These are phyloP conservation scores for Heliangelus exortis DNA, from an alignment of 2,797 vertebrate genomes.

Conservation along the genomic window DNA sequence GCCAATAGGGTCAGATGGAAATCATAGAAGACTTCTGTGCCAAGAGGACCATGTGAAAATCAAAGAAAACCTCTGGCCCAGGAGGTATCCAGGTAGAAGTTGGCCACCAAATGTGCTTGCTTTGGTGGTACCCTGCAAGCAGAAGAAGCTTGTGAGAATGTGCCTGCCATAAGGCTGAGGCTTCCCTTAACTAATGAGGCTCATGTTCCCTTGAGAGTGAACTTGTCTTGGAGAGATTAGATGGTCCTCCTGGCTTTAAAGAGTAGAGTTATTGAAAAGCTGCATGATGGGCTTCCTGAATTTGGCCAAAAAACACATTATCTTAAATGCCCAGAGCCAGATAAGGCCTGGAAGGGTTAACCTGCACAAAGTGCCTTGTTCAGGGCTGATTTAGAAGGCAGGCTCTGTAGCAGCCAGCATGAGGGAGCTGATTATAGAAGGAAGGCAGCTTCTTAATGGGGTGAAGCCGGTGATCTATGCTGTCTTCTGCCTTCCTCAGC, in stretches of 20 bases:
- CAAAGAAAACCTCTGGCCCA: neutral
- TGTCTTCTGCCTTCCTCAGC: neutral
- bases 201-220: neutral
- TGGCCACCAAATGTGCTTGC: neutral
- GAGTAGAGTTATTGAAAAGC: neutral
- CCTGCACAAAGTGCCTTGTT: neutral
- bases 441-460: neutral
- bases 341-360: neutral
- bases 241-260: neutral
- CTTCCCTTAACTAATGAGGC: neutral
- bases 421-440: neutral
- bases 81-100: neutral
- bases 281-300: neutral
- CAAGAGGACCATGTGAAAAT: neutral
- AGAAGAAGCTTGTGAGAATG: neutral
- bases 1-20: neutral
- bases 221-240: neutral
- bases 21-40: too few species aligned
- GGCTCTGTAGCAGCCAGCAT: neutral
- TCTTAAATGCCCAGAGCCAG: neutral
- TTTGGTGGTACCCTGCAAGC: neutral
- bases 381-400: neutral
- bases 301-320: neutral
- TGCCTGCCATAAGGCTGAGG: neutral
- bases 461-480: neutral